Evolutionary conservation across 1,140 invertebrate genomes (phyloP).

Genomic region (Belonocnema kinseyi): DNA sequence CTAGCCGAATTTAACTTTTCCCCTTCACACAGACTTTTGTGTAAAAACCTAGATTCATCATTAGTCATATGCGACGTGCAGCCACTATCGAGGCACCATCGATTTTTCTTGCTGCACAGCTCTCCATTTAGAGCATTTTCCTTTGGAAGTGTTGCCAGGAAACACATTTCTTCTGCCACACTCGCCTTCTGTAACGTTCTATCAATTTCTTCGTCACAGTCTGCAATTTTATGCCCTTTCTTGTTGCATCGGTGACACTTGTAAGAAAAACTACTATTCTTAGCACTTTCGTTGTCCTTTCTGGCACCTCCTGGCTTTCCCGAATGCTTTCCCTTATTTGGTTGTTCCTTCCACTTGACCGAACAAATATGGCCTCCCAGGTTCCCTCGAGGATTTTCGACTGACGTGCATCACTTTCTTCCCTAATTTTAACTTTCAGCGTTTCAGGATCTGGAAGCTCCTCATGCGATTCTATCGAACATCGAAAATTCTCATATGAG

Average conservation of each 20-base stretch:
- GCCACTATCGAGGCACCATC: constrained; percentile 19
- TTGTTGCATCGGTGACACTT: background rate
- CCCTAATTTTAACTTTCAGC: too few species aligned
- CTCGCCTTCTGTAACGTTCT: background rate
- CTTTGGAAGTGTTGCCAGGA: background rate
- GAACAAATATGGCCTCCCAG: background rate
- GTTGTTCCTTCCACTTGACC: background rate
- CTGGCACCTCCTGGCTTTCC: background rate
- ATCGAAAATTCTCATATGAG: too few species aligned
- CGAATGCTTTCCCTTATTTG: background rate
- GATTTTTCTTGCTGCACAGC: background rate
- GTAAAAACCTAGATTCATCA: background rate
- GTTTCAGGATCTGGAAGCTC: too few species aligned
- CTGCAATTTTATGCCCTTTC: background rate
- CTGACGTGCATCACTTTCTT: too few species aligned
- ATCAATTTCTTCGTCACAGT: background rate
- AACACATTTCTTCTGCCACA: background rate
- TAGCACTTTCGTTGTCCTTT: background rate
- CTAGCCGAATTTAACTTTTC: background rate
- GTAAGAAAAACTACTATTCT: background rate
- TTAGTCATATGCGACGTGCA: constrained; percentile 9
- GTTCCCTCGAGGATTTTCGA: too few species aligned
- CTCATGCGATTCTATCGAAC: too few species aligned
- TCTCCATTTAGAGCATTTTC: background rate
- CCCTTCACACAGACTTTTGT: background rate